These are phyloP conservation scores for Ctena decussata DNA, from an alignment of 2,888 invertebrate genomes.

Conservation along the genomic window DNA sequence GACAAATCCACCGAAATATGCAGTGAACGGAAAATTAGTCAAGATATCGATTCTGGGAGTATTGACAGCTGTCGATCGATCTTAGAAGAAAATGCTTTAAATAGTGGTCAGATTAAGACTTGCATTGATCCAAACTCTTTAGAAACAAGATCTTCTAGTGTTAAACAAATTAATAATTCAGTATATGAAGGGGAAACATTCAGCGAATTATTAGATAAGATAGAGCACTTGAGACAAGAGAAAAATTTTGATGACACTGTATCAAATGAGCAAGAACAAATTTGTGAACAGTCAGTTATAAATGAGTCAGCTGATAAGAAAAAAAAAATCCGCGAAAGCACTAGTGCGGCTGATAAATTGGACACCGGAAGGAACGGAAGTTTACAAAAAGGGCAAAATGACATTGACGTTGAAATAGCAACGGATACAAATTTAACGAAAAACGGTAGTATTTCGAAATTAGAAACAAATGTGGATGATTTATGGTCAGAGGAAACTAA, in stretches of 20 bases:
- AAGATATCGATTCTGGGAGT: not conserved
- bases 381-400: not conserved
- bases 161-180: constrained; percentile 58
- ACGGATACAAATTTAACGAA: too few relatives aligned
- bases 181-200: constrained; percentile 34
- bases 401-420: not conserved
- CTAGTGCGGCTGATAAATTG: too few relatives aligned
- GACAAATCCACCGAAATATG: constrained; percentile 14
- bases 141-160: constrained; percentile 33
- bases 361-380: not conserved
- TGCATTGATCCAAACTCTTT: not conserved
- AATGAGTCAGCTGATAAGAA: not conserved
- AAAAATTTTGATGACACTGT: not conserved
- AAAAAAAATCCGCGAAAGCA: too few relatives aligned
- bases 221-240: constrained; percentile 18
- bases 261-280: not conserved
- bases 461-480: constrained; percentile 17
- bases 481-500: not conserved
- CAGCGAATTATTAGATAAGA: constrained; percentile 43
- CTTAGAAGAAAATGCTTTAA: not conserved
- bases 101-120: not conserved
- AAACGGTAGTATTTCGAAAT: not conserved
- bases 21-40: not conserved
- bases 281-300: not conserved
- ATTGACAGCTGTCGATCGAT: constrained; percentile 1